Base-by-base conservation (phyloP, 2,888 invertebrate genomes). In the Metacarcinus magister region DNA sequence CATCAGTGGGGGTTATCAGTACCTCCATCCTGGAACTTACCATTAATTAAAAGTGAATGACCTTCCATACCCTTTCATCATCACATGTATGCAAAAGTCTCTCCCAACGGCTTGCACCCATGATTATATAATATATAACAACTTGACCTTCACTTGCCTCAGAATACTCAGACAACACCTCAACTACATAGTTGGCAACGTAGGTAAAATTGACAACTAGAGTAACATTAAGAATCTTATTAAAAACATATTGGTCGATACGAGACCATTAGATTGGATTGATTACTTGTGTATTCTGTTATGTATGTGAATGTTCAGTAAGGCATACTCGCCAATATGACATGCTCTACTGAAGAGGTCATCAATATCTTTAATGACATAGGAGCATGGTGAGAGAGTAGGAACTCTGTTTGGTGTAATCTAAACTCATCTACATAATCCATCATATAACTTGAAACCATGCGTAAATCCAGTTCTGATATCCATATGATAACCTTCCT, bases 351-450 rank as follows among this genome's bases (percentile, higher is more conserved):
- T 90, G 7, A 90, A 1, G 8, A 90, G 39, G 19, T 28, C 19
- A 90, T 90, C 90, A 28, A 90, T 39, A 90, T 28, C 39, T 90
- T 90, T 39, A 90, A 5, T 16, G 28, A 90, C 28, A 90, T 16
- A 32, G 90, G 90, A 82, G 90, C 39, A 90, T 90, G 90, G 90
- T 39, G 39, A 39, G 28, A 90, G 28, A 39, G 90, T 32, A 90
- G 39, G 19, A 16, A 32, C 28, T 90, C 90, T 90, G 90, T 90
- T 39, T 90, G 90, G 32, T 90, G 39, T 90, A 90, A 16, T 13
- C 39, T 90, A 90, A 90, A 90, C 7, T 39, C 5, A 90, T 90
- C 3, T n/a, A 90, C 39, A 90, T 90, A 90, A 90, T 32, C 39
- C 10, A 90, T n/a, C 16, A 90, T 5, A 90, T 39, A 8, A 39